Evolutionary conservation across 1,140 invertebrate genomes (phyloP).

Genomic region (Drosophila athabasca): DNA sequence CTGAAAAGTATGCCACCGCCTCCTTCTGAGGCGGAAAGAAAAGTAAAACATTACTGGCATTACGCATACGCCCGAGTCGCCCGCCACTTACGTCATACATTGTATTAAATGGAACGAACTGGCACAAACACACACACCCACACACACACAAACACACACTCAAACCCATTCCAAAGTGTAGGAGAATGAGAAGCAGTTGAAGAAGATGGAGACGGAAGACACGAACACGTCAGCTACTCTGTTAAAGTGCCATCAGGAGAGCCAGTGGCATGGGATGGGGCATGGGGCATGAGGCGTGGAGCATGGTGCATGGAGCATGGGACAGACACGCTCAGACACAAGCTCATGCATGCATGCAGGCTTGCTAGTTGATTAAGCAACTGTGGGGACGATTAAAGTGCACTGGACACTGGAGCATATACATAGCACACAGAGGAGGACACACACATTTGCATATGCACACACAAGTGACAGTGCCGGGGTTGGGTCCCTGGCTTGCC

Average conservation of each 20-base stretch:
- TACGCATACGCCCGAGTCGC: slow-evolving; percentile 52
- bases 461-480: slow-evolving; percentile 14
- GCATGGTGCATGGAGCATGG: neutral
- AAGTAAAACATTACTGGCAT: slow-evolving; percentile 51
- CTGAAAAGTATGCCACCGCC: slow-evolving; percentile 21
- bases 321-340: slow-evolving; percentile 10
- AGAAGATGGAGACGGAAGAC: slow-evolving; percentile 40
- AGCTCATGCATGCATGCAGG: slow-evolving; percentile 46
- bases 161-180: too few species aligned
- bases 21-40: slow-evolving; percentile 4
- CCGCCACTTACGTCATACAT: slow-evolving; percentile 66
- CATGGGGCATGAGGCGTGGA: neutral
- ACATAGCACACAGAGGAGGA: slow-evolving; percentile 13
- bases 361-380: slow-evolving; percentile 77
- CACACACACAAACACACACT: too few species aligned
- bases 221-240: slow-evolving; percentile 50
- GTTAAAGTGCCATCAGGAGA: slow-evolving; percentile 64
- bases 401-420: slow-evolving; percentile 54
- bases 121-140: slow-evolving; percentile 41
- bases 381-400: slow-evolving; percentile 76
- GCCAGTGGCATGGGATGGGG: neutral
- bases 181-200: neutral
- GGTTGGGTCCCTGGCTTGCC: neutral
- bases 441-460: slow-evolving; percentile 62
- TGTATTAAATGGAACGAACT: slow-evolving; percentile 72